These are phyloP conservation scores for Anagrus nilaparvatae DNA, from an alignment of 1,140 invertebrate species.

Conservation along the genomic window DNA sequence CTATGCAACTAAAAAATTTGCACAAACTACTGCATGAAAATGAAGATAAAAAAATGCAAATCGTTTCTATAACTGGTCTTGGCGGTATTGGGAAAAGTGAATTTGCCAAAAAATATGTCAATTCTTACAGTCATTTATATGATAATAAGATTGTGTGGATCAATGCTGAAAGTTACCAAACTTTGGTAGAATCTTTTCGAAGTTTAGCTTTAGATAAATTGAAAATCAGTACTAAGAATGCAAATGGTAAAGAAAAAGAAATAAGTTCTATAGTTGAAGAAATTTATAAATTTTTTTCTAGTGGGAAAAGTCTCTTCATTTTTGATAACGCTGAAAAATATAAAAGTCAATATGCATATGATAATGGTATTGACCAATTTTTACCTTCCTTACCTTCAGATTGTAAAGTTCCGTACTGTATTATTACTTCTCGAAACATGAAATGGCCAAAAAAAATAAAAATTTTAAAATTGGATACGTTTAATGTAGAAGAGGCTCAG, in stretches of 20 bases:
- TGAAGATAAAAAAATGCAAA: background rate
- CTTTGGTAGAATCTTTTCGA: slow-evolving; percentile 16
- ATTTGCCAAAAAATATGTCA: slow-evolving; percentile 18
- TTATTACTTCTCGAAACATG: slow-evolving; percentile 3
- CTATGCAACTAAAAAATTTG: background rate
- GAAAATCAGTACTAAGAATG: background rate
- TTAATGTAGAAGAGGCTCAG: background rate
- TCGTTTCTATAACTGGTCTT: slow-evolving; percentile 15
- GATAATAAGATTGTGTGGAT: slow-evolving; percentile 21
- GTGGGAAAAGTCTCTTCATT: slow-evolving; percentile 19
- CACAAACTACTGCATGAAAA: background rate
- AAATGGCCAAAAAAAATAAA: slow-evolving; percentile 5
- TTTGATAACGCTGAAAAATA: slow-evolving; percentile 22
- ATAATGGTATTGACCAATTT: slow-evolving; percentile 8
- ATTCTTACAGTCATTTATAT: slow-evolving; percentile 14
- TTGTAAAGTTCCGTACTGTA: background rate
- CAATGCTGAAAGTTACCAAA: slow-evolving; percentile 18
- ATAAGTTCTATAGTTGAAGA: slow-evolving; percentile 12
- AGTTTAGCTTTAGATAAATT: background rate
- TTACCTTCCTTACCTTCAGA: background rate
- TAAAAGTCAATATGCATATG: slow-evolving; percentile 3
- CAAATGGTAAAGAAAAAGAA: background rate
- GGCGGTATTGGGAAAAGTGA: slow-evolving; percentile 23
- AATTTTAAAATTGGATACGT: background rate
- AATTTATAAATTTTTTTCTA: slow-evolving; percentile 17